These are phyloP conservation scores for Lamproptera curius DNA, from an alignment of 2,888 invertebrate genomes.

Conservation along the genomic window DNA sequence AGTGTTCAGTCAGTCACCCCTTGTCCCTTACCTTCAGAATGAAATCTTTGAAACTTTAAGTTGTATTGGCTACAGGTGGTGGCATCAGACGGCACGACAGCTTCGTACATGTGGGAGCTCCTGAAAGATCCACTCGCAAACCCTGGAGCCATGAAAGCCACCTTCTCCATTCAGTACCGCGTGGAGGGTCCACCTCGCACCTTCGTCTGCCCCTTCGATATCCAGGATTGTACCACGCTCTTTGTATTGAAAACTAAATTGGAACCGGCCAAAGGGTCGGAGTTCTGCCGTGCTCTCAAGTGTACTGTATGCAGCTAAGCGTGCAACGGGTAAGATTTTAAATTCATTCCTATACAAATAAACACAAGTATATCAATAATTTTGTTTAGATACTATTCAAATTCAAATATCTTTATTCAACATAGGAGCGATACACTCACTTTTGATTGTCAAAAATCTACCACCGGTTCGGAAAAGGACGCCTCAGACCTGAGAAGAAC, in stretches of 20 bases:
- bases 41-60: too few species aligned
- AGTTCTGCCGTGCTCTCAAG: constrained; percentile 94
- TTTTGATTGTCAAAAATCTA: too few species aligned
- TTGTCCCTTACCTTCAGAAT: too few species aligned
- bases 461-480: too few species aligned
- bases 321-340: constrained; percentile 80
- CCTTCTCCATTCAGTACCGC: constrained; percentile 59
- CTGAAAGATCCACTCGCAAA: constrained; percentile 80
- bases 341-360: constrained; percentile 5
- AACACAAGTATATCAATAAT: not conserved
- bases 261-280: constrained; percentile 87
- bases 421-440: too few species aligned
- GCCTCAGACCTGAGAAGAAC: too few species aligned
- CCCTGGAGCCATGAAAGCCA: constrained; percentile 71
- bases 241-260: constrained; percentile 88
- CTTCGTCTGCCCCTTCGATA: constrained; percentile 85
- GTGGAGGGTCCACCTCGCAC: constrained; percentile 53
- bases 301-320: constrained; percentile 88
- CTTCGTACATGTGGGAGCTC: constrained; percentile 92
- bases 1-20: too few species aligned
- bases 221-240: constrained; percentile 90
- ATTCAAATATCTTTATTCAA: too few species aligned
- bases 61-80: constrained; percentile 77
- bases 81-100: constrained; percentile 85
- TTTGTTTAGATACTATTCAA: not conserved